Base-by-base conservation (phyloP, 2,113 vertebrate genomes). In the Rhinoderma darwinii region DNA sequence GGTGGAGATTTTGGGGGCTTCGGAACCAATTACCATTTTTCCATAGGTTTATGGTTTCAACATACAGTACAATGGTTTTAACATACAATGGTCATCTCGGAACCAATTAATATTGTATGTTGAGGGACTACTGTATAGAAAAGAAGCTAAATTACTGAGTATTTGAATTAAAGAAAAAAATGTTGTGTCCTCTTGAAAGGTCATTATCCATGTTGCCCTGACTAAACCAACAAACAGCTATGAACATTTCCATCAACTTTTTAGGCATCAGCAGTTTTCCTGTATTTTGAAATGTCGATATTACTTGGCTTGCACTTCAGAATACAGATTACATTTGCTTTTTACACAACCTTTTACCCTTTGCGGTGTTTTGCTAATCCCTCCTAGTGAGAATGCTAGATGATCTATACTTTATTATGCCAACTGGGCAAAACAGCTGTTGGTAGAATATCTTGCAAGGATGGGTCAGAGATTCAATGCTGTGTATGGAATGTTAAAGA, bases 381-480 rank as follows among this genome's bases (percentile, higher is more conserved):
- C 22, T 75, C 10, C 18, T 54, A 30, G 59, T n/a, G 72, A 37
- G 51, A 43, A 59, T 54, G 51, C 18, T 47, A 70, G 81, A 72
- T 83, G 66, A 83, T 47, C 35, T 41, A 76, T 20, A 44, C 35
- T 75, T 76, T 74, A n/a, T 61, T 56, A 84, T 11, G 39, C 50
- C 83, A 84, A 74, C 72, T 84, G 83, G 72, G 54, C 37, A 75
- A 74, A 84, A 73, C 83, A 84, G 83, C 83, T 84, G 83, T 75
- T 73, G 25, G 61, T 83, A 68, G 68, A 35, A 70, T 70, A 68
- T 39, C 12, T 56, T 56, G 66, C 68, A 56, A n/a, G 50, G 32
- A 75, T 61, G 72, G 72, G 37, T 61, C 61, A 61, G 83, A 84
- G 44, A 59, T 56, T 44, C 59, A 75, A 41, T 39, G 50, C 83